Base-by-base conservation (phyloP, 2,888 invertebrate species). In the Horisme vitalbata region DNA sequence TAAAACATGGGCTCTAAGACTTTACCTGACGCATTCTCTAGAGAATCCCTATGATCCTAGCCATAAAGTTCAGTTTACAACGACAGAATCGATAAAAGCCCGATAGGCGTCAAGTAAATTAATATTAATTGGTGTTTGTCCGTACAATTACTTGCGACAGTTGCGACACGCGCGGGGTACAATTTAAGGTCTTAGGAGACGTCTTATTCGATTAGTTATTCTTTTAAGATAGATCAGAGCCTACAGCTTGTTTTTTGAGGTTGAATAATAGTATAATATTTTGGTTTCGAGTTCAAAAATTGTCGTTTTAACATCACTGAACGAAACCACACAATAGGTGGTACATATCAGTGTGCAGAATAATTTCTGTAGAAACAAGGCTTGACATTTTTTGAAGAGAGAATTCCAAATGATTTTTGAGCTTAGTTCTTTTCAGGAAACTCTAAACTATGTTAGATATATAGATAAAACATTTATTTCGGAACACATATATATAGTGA, bases 121-220 rank as follows among this genome's bases (percentile, higher is more conserved):
- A 61, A 61, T 64, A 66, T 63, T 63, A 63, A 67, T 67, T 61
- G 58, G 36, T 46, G 33, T 54, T 61, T 36, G 52, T 51, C 35
- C 43, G 43, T 23, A 33, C 51, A 49, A 63, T 58, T 57, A 56
- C 48, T 38, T 43, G n/a, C n/a, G n/a, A n/a, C n/a, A n/a, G n/a
- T n/a, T 12, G 30, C 13, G 45, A 32, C 45, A 30, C 14, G 21
- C 21, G 10, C 18, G 15, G 13, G 28, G 24, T 14, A 23, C 35
- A 34, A 20, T 34, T 44, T 4, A 10, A 20, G 20, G 30, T 4
- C 3, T 20, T 23, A 24, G 33, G 20, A 9, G 24, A 15, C 8
- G 47, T 52, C 37, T 45, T 9, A 45, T 39, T 49, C 18, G 11
- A 43, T 53, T 45, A 49, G 38, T 41, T 38, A 11, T 39, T 34